Percentiles rank a stretch among this genome's conserved stretches.
These are phyloP conservation scores for Philopedon plagiatum DNA, from an alignment of 2,888 invertebrate genomes.

Conservation along the genomic window DNA sequence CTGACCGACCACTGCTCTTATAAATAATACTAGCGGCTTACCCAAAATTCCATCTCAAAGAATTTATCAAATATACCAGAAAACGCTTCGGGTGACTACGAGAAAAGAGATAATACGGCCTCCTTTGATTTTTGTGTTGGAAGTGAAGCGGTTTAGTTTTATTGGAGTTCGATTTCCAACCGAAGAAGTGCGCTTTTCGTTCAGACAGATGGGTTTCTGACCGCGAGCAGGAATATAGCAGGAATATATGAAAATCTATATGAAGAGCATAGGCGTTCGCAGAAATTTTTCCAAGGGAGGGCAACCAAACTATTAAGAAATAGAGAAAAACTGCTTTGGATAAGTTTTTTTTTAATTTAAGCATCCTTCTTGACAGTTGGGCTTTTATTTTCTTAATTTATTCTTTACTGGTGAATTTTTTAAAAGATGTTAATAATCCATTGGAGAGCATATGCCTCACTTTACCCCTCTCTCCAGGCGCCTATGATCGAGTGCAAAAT, in stretches of 20 bases:
- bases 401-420: no score
- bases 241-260: conserved; percentile 47
- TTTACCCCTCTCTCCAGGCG: no score
- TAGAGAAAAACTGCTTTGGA: no score
- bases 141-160: conserved; percentile 46
- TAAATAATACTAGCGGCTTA: background rate
- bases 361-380: no score
- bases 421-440: no score
- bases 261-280: no score
- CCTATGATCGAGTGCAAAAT: conserved; percentile 48
- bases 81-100: conserved; percentile 20
- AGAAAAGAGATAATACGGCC: conserved; percentile 35
- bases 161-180: conserved; percentile 45
- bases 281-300: no score
- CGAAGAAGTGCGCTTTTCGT: conserved; percentile 39
- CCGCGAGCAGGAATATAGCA: conserved; percentile 23
- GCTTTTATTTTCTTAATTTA: no score
- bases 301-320: no score
- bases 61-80: conserved; percentile 2
- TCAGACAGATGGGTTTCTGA: conserved; percentile 39
- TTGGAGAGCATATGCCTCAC: no score
- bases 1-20: no score
- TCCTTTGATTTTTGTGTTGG: conserved; percentile 47
- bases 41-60: background rate
- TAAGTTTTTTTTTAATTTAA: no score